These are phyloP conservation scores for Drosophila setifemur DNA, from an alignment of 1,140 invertebrate genomes.

Conservation along the genomic window DNA sequence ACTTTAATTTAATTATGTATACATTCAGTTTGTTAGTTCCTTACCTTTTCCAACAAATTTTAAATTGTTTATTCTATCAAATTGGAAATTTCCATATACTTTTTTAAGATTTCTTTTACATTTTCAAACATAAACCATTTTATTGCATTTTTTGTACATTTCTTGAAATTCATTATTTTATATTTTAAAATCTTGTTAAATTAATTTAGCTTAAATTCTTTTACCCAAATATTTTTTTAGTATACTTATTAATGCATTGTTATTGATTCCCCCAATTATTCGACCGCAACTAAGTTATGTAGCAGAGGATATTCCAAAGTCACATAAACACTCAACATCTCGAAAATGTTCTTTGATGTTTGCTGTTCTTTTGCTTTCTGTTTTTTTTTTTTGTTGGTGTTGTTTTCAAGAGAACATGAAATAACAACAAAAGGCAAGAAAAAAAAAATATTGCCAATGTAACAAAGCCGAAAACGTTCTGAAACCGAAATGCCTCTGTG, in stretches of 20 bases:
- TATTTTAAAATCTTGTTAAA: no score
- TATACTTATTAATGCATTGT: background rate
- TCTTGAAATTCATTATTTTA: no score
- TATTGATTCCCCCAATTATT: no score
- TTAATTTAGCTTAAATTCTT: no score
- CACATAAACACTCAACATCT: background rate
- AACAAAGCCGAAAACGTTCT: conserved; percentile 15
- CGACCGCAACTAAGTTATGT: no score
- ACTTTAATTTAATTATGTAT: no score
- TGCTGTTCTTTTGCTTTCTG: conserved; percentile 13
- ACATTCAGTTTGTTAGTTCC: no score
- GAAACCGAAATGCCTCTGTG: conserved; percentile 19
- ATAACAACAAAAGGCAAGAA: conserved; percentile 10
- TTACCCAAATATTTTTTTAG: background rate
- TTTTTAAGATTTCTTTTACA: background rate
- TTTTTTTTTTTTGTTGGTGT: no score
- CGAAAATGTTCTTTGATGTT: conserved; percentile 21
- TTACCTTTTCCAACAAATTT: no score
- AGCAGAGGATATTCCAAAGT: background rate
- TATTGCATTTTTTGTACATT: background rate
- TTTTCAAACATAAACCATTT: background rate
- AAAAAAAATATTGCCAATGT: background rate
- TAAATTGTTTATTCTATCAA: no score
- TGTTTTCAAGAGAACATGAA: conserved; percentile 2
- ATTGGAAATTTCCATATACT: no score